Percentiles rank a stretch among this genome's conserved stretches.
These are phyloP conservation scores for Cochlearius cochlearius DNA, from an alignment of 2,113 vertebrate species.

Conservation along the genomic window DNA sequence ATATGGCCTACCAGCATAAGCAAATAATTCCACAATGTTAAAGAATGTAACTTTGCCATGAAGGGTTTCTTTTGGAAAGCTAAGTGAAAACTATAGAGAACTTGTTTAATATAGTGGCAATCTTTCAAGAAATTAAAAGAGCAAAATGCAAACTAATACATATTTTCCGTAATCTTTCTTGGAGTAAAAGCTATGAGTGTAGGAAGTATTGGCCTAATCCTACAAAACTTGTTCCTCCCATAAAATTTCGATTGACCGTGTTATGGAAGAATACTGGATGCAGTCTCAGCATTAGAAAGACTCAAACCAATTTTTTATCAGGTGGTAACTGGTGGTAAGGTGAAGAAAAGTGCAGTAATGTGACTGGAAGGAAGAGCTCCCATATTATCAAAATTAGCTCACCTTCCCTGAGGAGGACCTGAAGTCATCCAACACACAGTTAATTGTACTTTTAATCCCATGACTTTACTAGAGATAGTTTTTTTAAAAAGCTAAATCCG, in stretches of 20 bases:
- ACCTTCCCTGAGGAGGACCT: background rate
- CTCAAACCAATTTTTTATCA: background rate
- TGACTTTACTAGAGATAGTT: background rate
- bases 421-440: background rate
- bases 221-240: background rate
- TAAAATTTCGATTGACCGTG: background rate
- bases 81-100: background rate
- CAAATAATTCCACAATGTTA: background rate
- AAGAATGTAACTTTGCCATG: background rate
- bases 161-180: background rate
- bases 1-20: background rate
- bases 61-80: slow-evolving; percentile 21
- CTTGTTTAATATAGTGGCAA: background rate
- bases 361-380: background rate
- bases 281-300: background rate
- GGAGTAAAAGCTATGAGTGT: background rate
- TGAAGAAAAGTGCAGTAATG: background rate
- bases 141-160: background rate
- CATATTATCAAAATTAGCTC: background rate
- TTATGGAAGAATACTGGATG: background rate
- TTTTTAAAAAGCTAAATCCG: background rate
- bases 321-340: background rate
- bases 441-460: background rate
- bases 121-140: background rate
- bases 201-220: background rate